Conservation (phyloP, 2,113 vertebrate genomes). For the Onychostruthus taczanowskii region DNA sequence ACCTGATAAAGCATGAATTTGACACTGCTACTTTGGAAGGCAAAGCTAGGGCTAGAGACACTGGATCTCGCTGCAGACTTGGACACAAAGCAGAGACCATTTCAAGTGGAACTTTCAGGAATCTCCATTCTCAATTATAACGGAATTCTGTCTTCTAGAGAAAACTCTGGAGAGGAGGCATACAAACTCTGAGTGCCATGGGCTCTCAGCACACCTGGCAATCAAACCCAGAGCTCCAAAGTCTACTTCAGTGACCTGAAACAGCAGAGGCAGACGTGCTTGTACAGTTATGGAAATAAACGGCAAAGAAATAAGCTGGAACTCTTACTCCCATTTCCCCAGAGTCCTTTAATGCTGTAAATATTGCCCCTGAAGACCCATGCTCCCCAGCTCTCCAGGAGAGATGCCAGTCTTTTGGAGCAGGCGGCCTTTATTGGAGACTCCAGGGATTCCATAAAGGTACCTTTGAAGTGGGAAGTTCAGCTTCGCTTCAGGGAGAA, state of each 20-base stretch:
- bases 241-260: background rate
- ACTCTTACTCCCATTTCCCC: conserved; percentile 13
- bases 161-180: background rate
- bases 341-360: background rate
- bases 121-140: background rate
- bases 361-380: background rate
- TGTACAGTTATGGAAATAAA: background rate
- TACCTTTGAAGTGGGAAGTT: conserved; percentile 48
- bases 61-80: background rate
- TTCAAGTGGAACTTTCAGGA: background rate
- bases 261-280: background rate
- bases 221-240: background rate
- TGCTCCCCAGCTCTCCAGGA: background rate
- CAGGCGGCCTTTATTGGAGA: background rate
- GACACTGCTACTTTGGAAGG: background rate
- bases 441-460: conserved; percentile 38
- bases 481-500: background rate
- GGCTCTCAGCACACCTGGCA: background rate
- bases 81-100: background rate
- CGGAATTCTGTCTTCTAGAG: background rate
- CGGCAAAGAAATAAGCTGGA: background rate
- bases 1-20: background rate
- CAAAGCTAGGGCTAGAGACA: background rate
- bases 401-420: background rate
- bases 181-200: accelerated